Evolutionary conservation across 1,140 invertebrate genomes (phyloP).

Genomic region (Teleopsis dalmanni): DNA sequence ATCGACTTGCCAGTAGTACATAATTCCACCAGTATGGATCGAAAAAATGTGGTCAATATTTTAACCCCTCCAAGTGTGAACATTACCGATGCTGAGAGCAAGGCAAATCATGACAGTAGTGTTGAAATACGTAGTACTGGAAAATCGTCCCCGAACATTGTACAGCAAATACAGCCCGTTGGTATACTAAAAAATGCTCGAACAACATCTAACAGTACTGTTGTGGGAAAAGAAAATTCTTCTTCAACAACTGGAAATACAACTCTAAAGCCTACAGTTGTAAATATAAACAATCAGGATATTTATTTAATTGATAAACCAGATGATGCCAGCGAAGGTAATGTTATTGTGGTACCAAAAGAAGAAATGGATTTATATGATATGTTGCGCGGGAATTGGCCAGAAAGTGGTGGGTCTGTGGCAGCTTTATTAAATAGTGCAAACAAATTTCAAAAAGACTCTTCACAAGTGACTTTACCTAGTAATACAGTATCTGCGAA

Average conservation of each 20-base stretch:
- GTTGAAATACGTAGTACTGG: too few relatives aligned
- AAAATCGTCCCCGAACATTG: neutral
- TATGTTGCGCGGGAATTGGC: conserved; percentile 39
- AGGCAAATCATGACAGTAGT: too few relatives aligned
- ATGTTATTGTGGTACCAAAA: conserved; percentile 34
- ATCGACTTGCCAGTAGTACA: too few relatives aligned
- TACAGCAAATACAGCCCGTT: conserved; percentile 5
- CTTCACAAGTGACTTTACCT: neutral
- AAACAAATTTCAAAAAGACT: conserved; percentile 10
- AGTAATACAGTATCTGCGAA: neutral
- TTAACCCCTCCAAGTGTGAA: too few relatives aligned
- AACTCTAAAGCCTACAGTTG: too few relatives aligned
- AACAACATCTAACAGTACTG: conserved; percentile 7
- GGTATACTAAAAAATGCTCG: conserved; percentile 9
- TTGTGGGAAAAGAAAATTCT: too few relatives aligned
- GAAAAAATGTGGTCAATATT: too few relatives aligned
- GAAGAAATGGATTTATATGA: conserved; percentile 41
- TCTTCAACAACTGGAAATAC: too few relatives aligned
- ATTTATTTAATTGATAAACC: conserved; percentile 28
- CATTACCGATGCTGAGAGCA: too few relatives aligned
- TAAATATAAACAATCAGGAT: conserved; percentile 23
- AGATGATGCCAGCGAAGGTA: too few relatives aligned
- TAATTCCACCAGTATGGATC: too few relatives aligned
- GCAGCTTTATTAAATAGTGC: conserved; percentile 20
- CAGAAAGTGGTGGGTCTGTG: conserved; percentile 28